Evolutionary conservation across 1,140 invertebrate genomes (phyloP), one percentile per base, ranked within the genome.

Genomic region (Aplysia californica): DNA sequence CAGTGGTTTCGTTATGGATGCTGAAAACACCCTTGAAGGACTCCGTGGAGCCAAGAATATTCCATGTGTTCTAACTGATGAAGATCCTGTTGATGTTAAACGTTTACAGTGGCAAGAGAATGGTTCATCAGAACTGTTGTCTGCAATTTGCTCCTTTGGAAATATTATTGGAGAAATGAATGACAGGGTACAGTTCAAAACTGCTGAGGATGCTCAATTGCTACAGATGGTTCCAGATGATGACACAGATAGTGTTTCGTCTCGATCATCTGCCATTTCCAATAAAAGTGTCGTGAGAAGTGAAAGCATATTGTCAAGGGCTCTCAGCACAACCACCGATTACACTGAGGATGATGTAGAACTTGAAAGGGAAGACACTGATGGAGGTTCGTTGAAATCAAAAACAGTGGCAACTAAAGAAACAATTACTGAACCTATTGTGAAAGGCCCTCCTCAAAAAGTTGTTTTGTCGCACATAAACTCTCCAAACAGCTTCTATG

Each of bases 401-500:
- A 61, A 61, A 61, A n/a, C n/a, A n/a, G 6, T 6, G 21, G 4
- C 21, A 4, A 58, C n/a, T n/a, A n/a, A 61, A 61, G 29, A 61
- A 29, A 31, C 18, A 10, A 10, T 61, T 18, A 23, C 26, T 20
- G 10, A 18, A 61, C 23, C 64, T 33, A 31, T 50, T 38, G 56
- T 75, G 26, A 75, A 75, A 66, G 72, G 59, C 5, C 23, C 23
- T 23, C 5, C 29, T 20, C 59, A 75, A 39, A 33, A 75, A n/a
- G 58, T 35, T 21, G 20, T 55, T 5, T 58, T 75, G 33, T 65
- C 72, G 64, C 72, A 75, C 29, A 75, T 75, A 23, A 20, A 61
- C 21, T 75, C 72, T 2, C 72, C 72, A 4, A 75, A 75, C 50
- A 41, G 66, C 29, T 75, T 75, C 31, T 66, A 33, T 55, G 72